Base-by-base conservation (phyloP, 2,797 vertebrate species). In the Poecilia picta region DNA sequence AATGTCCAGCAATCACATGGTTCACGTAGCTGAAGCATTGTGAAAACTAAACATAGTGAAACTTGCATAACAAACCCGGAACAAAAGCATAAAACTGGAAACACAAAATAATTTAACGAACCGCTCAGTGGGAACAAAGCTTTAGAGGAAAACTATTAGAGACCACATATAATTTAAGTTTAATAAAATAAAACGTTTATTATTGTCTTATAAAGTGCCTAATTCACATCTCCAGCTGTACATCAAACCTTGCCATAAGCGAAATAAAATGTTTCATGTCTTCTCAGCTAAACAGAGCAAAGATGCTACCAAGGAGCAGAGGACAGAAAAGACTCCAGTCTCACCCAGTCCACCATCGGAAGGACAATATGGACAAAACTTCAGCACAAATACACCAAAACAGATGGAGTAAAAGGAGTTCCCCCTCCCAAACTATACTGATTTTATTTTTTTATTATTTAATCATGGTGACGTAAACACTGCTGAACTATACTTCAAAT, bases 221-320 rank as follows among this genome's bases (percentile, higher is more conserved):
- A 46, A 28, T n/a, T 71, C 41, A 71, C 25, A 25, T 45, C n/a
- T 28, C 25, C 25, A 46, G 11, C 41, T 71, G 4, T 28, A 70
- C 41, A 71, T 8, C 25, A 28, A 16, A 28, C 68, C 15, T 71
- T 1, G 13, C 1, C 6, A 51, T 53, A 28, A 68, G 25, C 8
- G 16, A 2, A 49, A 55, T 36, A 8, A 75, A 78, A 47, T 70
- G 47, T 20, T 73, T 55, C 0, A 70, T 85, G 53, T 85, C 76
- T 89, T 83, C 12, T 33, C 81, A 92, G 93, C 87, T 20, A 90
- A 91, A 89, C 79, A 82, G 80, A 79, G 10, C 74, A 88, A 80
- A 85, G 43, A 66, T 5, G 3, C 31, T 3, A 23, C 59, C 36
- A 90, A 59, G 74, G 86, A 91, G 10, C 77, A 72, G 64, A 82